phyloP scores from a whole-genome alignment of 2,888 invertebrate species.

The Esperia sulphurella region DNA sequence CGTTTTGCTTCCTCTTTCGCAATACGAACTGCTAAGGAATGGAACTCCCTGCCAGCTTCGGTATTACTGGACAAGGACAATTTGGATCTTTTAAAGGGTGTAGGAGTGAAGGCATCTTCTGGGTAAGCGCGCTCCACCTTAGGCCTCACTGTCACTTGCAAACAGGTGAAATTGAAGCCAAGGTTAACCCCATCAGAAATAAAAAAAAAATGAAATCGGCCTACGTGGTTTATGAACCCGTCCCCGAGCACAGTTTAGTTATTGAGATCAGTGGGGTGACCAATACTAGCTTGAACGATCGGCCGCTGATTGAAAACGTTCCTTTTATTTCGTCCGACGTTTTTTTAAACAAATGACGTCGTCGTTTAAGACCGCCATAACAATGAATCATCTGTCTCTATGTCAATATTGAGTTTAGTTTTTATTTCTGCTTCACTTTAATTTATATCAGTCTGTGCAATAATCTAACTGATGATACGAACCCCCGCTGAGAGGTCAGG shows the following conservation, averaged over 20 bases:
- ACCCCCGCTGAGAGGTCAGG: neutral
- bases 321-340: slow-evolving; percentile 2
- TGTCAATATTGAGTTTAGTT: neutral
- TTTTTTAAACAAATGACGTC: slow-evolving; percentile 9
- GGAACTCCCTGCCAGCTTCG: no score
- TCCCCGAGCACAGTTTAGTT: slow-evolving; percentile 1
- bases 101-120: no score
- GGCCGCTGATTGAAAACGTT: slow-evolving; percentile 9
- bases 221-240: neutral
- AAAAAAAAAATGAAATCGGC: no score
- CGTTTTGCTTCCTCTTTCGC: no score
- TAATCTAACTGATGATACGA: neutral
- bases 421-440: neutral
- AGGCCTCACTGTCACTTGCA: no score
- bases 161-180: no score
- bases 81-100: no score
- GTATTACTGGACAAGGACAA: no score
- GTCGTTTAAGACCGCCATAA: neutral
- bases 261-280: slow-evolving; percentile 11
- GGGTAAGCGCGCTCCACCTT: no score
- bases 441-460: neutral
- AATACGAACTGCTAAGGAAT: no score
- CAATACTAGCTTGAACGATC: slow-evolving; percentile 1
- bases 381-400: neutral
- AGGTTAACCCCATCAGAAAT: no score